These are phyloP conservation scores for Eospalax fontanierii DNA, from an alignment of 2,797 vertebrate species.

Conservation along the genomic window DNA sequence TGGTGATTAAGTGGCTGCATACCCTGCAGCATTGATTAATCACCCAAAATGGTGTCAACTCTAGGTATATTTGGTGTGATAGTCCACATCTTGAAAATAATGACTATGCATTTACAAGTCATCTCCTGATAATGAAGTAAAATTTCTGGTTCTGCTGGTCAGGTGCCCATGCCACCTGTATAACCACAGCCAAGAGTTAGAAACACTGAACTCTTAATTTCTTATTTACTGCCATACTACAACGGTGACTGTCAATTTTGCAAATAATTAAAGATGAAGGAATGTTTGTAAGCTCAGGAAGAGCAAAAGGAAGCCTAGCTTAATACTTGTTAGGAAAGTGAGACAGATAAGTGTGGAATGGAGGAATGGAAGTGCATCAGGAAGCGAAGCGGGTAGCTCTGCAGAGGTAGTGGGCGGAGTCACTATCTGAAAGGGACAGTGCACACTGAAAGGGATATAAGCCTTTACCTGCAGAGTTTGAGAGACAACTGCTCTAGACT, in stretches of 20 bases:
- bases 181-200: neutral
- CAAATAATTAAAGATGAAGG: slow-evolving; percentile 40
- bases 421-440: no score
- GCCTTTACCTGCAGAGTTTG: neutral
- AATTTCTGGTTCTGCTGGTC: neutral
- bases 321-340: neutral
- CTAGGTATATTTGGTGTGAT: neutral
- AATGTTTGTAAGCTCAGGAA: neutral
- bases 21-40: neutral
- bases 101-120: neutral
- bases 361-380: neutral
- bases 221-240: neutral
- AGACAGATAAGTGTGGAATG: accelerated
- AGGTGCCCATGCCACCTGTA: neutral
- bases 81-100: neutral
- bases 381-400: neutral
- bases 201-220: neutral
- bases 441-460: neutral
- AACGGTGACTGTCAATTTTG: neutral
- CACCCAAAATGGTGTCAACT: neutral
- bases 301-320: neutral
- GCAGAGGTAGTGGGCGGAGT: neutral
- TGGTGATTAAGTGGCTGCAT: neutral
- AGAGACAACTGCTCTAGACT: neutral
- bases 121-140: slow-evolving; percentile 3